These are phyloP conservation scores for Rutpela maculata DNA, from an alignment of 2,888 invertebrate genomes.

Conservation along the genomic window DNA sequence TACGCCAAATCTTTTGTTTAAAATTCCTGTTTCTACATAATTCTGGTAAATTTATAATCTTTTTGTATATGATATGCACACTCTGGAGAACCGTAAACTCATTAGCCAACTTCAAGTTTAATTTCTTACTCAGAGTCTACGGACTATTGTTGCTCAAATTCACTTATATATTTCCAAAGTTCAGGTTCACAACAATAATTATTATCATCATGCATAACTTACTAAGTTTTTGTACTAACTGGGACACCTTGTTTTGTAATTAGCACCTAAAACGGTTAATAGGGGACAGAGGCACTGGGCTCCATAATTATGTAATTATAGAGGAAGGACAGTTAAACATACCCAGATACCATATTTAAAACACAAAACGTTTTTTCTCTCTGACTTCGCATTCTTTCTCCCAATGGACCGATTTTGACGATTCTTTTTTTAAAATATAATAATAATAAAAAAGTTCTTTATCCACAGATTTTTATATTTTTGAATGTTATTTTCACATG, in stretches of 20 bases:
- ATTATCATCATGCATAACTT: constrained; percentile 42
- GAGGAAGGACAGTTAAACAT: background rate
- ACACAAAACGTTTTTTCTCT: no score
- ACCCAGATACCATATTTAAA: no score
- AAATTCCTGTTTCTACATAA: background rate
- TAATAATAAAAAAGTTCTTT: no score
- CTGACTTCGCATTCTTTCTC: no score
- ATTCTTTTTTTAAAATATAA: no score
- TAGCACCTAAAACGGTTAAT: constrained; percentile 12
- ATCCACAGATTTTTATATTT: no score
- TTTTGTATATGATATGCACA: constrained; percentile 54
- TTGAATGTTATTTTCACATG: no score
- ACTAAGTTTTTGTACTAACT: constrained; percentile 30
- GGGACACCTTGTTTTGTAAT: constrained; percentile 31
- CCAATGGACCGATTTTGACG: no score
- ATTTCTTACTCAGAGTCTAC: constrained; percentile 48
- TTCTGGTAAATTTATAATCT: constrained; percentile 31
- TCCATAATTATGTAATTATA: background rate
- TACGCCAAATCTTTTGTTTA: constrained; percentile 16
- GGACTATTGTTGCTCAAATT: constrained; percentile 43
- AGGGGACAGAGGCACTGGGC: background rate
- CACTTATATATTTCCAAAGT: constrained; percentile 45
- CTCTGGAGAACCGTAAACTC: constrained; percentile 53
- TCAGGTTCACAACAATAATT: constrained; percentile 45
- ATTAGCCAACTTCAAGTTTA: constrained; percentile 52